phyloP scores from a whole-genome alignment of 1,140 invertebrate genomes.

The Diorhabda elongata region DNA sequence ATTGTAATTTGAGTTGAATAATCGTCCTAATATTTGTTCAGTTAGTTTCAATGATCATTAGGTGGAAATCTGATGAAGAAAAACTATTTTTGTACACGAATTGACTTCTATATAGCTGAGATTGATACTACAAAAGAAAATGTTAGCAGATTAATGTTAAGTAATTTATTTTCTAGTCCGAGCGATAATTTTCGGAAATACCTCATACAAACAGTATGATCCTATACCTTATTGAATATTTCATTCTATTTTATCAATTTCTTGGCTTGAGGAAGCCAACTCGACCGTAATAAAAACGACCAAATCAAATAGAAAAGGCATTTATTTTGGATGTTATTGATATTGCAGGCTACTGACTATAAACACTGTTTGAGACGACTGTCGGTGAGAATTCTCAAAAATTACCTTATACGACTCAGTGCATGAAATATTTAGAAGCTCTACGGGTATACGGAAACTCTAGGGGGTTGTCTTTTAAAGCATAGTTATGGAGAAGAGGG shows the following conservation, averaged over 20 bases:
- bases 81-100: too few relatives aligned
- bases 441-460: constrained; percentile 4
- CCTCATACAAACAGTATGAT: constrained; percentile 5
- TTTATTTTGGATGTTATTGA: constrained; percentile 41
- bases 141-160: too few relatives aligned
- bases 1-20: too few relatives aligned
- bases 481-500: constrained; percentile 7
- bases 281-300: constrained; percentile 34
- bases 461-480: constrained; percentile 25
- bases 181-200: background rate
- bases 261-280: background rate
- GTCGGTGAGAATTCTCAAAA: constrained; percentile 39
- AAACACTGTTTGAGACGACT: constrained; percentile 43
- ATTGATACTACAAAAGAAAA: too few relatives aligned
- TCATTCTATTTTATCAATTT: constrained; percentile 14
- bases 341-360: constrained; percentile 37
- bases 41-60: too few relatives aligned
- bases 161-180: too few relatives aligned
- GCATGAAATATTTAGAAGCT: constrained; percentile 25
- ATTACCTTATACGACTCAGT: constrained; percentile 25
- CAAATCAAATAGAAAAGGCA: constrained; percentile 40
- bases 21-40: too few relatives aligned
- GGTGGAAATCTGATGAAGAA: too few relatives aligned
- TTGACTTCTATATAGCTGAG: too few relatives aligned
- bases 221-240: constrained; percentile 5